phyloP scores from a whole-genome alignment of 2,113 vertebrate species.

The Cyphomyrus discorhynchus region DNA sequence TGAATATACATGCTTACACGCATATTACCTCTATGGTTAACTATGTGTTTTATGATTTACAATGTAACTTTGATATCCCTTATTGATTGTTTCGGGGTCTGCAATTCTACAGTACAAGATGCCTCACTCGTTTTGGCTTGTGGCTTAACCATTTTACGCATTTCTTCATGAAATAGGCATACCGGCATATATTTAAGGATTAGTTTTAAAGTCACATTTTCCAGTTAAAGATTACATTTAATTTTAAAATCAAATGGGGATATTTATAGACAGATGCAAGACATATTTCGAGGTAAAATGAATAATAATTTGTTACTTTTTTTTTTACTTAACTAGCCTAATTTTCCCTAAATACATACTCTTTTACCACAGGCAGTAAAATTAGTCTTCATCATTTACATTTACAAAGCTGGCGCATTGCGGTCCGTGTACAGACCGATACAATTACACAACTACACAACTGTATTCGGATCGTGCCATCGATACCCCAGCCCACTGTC shows the following conservation, averaged over 20 bases:
- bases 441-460: background rate
- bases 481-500: background rate
- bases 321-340: background rate
- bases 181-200: background rate
- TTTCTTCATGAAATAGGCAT: background rate
- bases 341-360: background rate
- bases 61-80: background rate
- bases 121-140: background rate
- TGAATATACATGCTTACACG: background rate
- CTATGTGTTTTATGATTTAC: background rate
- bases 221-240: background rate
- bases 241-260: background rate
- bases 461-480: background rate
- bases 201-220: background rate
- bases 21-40: background rate
- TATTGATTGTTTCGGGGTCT: background rate
- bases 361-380: background rate
- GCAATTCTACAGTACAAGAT: background rate
- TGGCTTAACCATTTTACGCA: background rate
- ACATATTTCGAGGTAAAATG: background rate
- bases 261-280: background rate
- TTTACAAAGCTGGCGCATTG: background rate
- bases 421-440: background rate
- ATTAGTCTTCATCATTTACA: background rate
- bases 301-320: background rate